phyloP scores from a whole-genome alignment of 2,888 invertebrate species.

The Acronicta leporina region DNA sequence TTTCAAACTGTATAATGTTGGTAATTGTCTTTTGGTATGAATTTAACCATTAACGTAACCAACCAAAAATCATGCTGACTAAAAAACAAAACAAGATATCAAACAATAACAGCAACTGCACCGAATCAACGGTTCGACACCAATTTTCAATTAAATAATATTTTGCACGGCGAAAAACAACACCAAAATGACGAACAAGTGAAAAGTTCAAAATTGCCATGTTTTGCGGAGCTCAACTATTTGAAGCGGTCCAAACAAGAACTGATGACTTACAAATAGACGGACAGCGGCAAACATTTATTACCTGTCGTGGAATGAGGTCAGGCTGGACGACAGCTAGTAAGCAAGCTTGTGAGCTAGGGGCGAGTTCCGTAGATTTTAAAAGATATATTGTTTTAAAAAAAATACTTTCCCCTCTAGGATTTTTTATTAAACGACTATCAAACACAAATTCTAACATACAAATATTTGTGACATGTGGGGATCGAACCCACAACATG shows the following conservation, averaged over 20 bases:
- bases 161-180: constrained; percentile 19
- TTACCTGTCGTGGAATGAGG: constrained; percentile 60
- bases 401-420: no score
- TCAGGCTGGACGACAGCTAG: constrained; percentile 32
- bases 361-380: constrained; percentile 22
- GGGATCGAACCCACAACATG: no score
- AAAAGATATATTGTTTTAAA: no score
- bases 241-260: constrained; percentile 53
- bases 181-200: constrained; percentile 10
- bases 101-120: not conserved
- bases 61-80: not conserved
- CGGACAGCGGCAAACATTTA: constrained; percentile 59
- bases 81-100: constrained; percentile 4
- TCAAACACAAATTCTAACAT: no score
- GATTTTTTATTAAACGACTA: no score
- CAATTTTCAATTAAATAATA: constrained; percentile 14
- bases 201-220: constrained; percentile 41
- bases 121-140: not conserved
- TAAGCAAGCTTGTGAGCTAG: constrained; percentile 11
- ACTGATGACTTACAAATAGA: constrained; percentile 68
- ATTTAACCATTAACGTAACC: no score
- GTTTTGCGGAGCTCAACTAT: constrained; percentile 45
- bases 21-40: no score
- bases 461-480: no score
- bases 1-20: no score